Evolutionary conservation across 2,113 vertebrate species (phyloP).

Genomic region (Cardinalis cardinalis): DNA sequence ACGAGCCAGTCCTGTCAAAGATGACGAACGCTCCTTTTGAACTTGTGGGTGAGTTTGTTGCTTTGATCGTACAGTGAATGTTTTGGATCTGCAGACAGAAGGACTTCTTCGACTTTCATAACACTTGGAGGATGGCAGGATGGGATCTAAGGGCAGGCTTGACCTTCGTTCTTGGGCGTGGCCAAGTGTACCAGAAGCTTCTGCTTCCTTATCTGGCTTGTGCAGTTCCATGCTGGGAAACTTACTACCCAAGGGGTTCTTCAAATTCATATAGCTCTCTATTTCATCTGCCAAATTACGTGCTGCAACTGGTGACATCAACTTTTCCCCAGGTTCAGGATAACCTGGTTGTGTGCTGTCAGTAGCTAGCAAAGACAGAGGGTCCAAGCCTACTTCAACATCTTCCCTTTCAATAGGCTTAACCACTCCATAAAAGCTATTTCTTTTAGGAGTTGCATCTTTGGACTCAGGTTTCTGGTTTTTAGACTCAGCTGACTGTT

Average conservation of each 20-base stretch:
- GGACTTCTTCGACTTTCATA: conserved; percentile 71
- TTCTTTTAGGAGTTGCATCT: conserved; percentile 63
- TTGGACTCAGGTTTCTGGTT: conserved; percentile 19
- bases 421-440: conserved; percentile 62
- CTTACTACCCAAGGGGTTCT: conserved; percentile 81
- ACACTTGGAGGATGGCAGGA: conserved; percentile 50
- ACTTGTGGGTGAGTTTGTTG: conserved; percentile 57
- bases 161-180: conserved; percentile 81
- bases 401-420: conserved; percentile 84
- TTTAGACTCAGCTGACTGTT: background rate
- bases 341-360: conserved; percentile 71
- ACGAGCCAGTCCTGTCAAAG: conserved; percentile 84
- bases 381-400: conserved; percentile 89
- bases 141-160: conserved; percentile 82
- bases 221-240: conserved; percentile 93
- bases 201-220: conserved; percentile 43
- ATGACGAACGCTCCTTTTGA: conserved; percentile 76
- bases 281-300: conserved; percentile 96
- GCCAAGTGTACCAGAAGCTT: background rate
- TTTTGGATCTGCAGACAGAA: conserved; percentile 86
- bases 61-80: conserved; percentile 80
- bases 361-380: conserved; percentile 88
- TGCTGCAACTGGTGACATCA: conserved; percentile 78
- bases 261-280: conserved; percentile 95
- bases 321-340: conserved; percentile 77